Evolutionary conservation across 2,888 invertebrate genomes (phyloP).

Genomic region (Marronus borbonicus): DNA sequence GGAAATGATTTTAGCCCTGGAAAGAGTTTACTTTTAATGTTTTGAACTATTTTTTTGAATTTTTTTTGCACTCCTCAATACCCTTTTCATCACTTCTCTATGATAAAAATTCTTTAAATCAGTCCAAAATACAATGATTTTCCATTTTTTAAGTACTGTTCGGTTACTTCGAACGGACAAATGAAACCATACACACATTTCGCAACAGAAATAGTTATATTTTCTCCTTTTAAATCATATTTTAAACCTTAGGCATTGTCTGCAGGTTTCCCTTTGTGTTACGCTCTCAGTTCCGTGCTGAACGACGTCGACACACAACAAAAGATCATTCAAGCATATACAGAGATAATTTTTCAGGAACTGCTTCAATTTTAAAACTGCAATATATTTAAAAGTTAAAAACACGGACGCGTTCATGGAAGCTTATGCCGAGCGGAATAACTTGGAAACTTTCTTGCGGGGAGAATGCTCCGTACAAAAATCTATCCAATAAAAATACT

Average conservation of each 20-base stretch:
- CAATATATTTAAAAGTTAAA: constrained; percentile 63
- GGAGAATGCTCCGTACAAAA: constrained; percentile 20
- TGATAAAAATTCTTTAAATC: too few relatives aligned
- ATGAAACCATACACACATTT: too few relatives aligned
- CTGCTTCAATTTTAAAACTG: constrained; percentile 61
- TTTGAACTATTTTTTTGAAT: too few relatives aligned
- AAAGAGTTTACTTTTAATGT: too few relatives aligned
- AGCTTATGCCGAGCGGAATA: constrained; percentile 40
- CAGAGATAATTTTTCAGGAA: constrained; percentile 55
- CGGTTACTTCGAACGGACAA: too few relatives aligned
- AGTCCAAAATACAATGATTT: too few relatives aligned
- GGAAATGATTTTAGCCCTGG: too few relatives aligned
- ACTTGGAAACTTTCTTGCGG: constrained; percentile 36
- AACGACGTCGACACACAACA: background rate
- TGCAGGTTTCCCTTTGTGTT: background rate
- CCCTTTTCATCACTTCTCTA: too few relatives aligned
- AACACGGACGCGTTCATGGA: constrained; percentile 42
- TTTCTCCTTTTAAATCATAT: background rate
- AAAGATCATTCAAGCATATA: constrained; percentile 47
- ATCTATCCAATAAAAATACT: constrained; percentile 47
- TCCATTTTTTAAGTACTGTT: too few relatives aligned
- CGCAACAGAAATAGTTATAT: too few relatives aligned
- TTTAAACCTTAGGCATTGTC: background rate
- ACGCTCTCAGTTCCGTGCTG: background rate
- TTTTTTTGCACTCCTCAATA: too few relatives aligned